Evolutionary conservation across 2,888 invertebrate genomes (phyloP).

Genomic region (Torymus tubicola): DNA sequence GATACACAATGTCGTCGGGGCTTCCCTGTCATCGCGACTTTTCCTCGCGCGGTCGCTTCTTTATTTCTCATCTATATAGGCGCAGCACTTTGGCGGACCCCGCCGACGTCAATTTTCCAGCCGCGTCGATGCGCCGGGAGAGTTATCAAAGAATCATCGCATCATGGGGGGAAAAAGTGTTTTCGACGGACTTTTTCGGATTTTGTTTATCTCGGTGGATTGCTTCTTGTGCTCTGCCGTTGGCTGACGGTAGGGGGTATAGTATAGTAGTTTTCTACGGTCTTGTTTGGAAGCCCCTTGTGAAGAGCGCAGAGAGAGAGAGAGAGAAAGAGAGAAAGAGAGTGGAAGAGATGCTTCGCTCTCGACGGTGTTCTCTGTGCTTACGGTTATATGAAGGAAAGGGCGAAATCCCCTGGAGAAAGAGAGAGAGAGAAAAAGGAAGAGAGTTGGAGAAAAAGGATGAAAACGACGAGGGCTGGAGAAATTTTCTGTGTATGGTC

Average conservation of each 20-base stretch:
- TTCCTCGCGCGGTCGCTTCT: background rate
- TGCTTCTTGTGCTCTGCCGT: constrained; percentile 2
- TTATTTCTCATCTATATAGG: background rate
- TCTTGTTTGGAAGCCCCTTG: constrained; percentile 9
- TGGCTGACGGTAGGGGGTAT: background rate
- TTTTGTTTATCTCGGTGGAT: background rate
- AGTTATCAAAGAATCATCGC: constrained; percentile 31
- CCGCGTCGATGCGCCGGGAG: background rate
- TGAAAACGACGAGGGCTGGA: background rate
- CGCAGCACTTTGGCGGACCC: no score
- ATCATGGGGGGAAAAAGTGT: no score
- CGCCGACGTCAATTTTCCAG: constrained; percentile 12
- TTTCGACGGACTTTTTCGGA: background rate
- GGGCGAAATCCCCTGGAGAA: background rate
- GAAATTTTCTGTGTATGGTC: background rate
- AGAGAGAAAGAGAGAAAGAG: no score
- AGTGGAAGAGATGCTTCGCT: background rate
- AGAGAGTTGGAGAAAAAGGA: background rate
- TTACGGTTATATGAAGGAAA: constrained; percentile 10
- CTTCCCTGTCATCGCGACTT: background rate
- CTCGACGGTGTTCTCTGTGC: background rate
- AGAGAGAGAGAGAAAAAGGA: background rate
- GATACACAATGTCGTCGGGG: background rate
- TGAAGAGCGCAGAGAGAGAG: background rate
- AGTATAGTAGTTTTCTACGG: background rate